Evolutionary conservation across 2,797 vertebrate species (phyloP), one percentile per base, ranked within the genome.

Genomic region (Knipowitschia caucasica): DNA sequence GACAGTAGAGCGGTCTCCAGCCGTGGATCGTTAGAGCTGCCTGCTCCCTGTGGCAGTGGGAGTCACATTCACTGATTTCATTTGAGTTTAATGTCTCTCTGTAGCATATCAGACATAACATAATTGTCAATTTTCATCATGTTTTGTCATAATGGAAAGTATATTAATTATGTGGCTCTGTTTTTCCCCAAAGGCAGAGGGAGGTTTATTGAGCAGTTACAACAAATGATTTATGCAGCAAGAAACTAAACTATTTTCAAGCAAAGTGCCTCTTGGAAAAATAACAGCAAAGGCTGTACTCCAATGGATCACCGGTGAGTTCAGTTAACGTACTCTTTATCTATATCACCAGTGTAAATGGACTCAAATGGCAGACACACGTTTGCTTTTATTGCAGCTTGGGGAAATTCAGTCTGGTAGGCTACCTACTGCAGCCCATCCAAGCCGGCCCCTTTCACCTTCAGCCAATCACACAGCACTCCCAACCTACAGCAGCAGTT

Each of bases 1-100:
- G 68, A 34, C 24, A 57, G 59, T 59, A 71, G 61, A 57, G 67
- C 74, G 65, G 35, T 57, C 63, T 78, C 69, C 65, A 70, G 65
- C 73, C 63, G 72, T 54, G 69, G 57, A 70, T 86, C 75, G 77
- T 80, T 83, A 82, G 71, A 80, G 73, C 56, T 47, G 67, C 50
- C 26, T 69, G 29, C 50, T 72, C 83, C 75, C 67, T 39, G 26
- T 29, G 80, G 86, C 71, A 17, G 7, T 53, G 56, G 62, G 62
- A 72, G 65, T 54, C 67, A 64, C 44, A 39, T 71, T 73, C 62
- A 59, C 67, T 69, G 55, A 73, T 81, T 83, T 78, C 51, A 71
- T 71, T 50, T 69, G 70, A 38, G 39, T 38, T 52, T 38, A 70
- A 53, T 69, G 60, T 67, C 51, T 58, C 14, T 61, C 46, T 31